Conservation (phyloP, 2,797 vertebrate genomes). For the Valencia hispanica region DNA sequence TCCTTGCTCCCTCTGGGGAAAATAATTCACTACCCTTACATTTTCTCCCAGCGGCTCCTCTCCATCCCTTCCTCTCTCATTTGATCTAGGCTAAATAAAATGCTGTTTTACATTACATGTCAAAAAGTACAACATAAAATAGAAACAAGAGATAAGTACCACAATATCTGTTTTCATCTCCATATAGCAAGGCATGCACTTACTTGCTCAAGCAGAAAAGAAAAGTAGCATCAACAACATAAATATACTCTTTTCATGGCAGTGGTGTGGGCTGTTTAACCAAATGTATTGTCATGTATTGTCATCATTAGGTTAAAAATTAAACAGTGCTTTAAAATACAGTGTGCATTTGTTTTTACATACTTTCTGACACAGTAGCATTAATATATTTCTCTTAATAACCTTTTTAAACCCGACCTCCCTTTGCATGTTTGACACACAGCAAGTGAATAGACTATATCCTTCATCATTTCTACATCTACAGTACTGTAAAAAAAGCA, state of each 20-base stretch:
- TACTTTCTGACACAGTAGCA: constrained; percentile 61
- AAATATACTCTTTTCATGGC: constrained; percentile 77
- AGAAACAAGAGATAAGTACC: constrained; percentile 72
- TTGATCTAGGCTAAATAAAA: constrained; percentile 40
- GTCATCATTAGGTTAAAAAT: constrained; percentile 68
- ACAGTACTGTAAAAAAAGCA: neutral
- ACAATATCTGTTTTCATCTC: constrained; percentile 76
- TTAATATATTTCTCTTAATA: constrained; percentile 35
- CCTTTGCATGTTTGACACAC: constrained; percentile 35
- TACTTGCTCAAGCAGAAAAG: constrained; percentile 76
- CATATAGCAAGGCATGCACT: constrained; percentile 79
- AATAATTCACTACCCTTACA: constrained; percentile 54
- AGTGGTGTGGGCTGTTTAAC: constrained; percentile 81
- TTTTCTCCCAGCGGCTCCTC: constrained; percentile 37
- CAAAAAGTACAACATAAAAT: constrained; percentile 66
- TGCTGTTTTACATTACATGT: constrained; percentile 64
- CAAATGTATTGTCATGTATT: constrained; percentile 65
- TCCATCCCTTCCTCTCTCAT: constrained; percentile 14
- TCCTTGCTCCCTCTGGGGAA: constrained; percentile 30
- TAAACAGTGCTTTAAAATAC: constrained; percentile 80
- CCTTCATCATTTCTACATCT: constrained; percentile 17
- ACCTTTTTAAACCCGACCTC: constrained; percentile 36
- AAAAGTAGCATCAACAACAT: constrained; percentile 77
- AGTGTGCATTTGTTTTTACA: constrained; percentile 78
- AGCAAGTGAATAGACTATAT: constrained; percentile 33